phyloP scores from a whole-genome alignment of 2,797 vertebrate species.

The Nyctibius grandis region DNA sequence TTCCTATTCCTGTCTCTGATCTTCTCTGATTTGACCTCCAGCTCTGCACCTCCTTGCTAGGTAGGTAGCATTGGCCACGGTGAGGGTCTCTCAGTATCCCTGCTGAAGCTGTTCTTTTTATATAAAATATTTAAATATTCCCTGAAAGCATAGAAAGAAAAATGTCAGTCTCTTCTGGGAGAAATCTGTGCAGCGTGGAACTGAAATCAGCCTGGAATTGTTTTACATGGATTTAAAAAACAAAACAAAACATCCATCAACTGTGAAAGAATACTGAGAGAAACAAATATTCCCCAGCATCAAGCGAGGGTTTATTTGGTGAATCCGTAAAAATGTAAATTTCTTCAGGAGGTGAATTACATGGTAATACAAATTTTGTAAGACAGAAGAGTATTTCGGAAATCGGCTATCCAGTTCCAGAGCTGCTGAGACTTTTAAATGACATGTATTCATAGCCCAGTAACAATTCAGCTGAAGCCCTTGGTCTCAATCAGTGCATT shows the following conservation, averaged over 20 bases:
- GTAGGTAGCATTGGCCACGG: not conserved
- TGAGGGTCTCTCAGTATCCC: not conserved
- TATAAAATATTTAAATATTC: not conserved
- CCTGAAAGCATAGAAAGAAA: not conserved
- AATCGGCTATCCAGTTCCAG: not conserved
- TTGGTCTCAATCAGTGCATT: not conserved
- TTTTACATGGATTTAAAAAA: not conserved
- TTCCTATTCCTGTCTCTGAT: not conserved
- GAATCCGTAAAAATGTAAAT: fast-evolving
- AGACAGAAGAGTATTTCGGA: not conserved
- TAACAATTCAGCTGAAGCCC: not conserved
- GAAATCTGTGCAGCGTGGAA: not conserved
- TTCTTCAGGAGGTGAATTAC: not conserved
- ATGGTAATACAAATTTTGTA: not conserved
- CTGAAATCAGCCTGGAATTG: not conserved
- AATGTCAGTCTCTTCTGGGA: not conserved
- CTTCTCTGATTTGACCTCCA: not conserved
- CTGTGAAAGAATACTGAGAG: not conserved
- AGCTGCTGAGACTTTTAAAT: not conserved
- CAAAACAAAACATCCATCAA: not conserved
- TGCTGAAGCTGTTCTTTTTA: not conserved
- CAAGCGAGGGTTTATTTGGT: not conserved
- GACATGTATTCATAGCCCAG: not conserved
- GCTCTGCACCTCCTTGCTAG: not conserved
- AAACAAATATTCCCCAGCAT: not conserved